Conservation (phyloP, 2,888 invertebrate genomes). For the Myathropa florea region DNA sequence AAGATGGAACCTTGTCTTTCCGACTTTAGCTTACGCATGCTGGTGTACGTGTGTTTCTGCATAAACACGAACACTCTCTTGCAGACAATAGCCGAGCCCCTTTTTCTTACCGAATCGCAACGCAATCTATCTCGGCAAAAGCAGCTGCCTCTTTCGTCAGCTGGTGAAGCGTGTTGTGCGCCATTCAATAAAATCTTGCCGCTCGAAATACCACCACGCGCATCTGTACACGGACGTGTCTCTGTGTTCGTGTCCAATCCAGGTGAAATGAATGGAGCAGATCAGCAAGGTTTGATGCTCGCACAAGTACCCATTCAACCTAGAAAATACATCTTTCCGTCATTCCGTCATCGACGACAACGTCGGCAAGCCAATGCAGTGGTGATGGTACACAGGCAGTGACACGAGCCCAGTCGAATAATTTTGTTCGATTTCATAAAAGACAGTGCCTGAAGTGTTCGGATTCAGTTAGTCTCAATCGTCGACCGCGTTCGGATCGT, state of each 20-base stretch:
- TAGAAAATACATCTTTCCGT: background rate
- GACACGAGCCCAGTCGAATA: background rate
- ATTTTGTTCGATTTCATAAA: conserved; percentile 39
- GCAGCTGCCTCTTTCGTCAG: conserved; percentile 4
- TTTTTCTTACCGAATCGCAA: conserved; percentile 13
- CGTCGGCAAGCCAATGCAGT: background rate
- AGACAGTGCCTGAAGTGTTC: conserved; percentile 5
- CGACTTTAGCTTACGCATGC: background rate
- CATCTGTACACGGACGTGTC: background rate
- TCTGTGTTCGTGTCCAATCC: background rate
- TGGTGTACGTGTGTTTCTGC: background rate
- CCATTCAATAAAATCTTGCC: background rate
- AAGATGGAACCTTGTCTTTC: background rate
- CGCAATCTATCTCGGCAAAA: background rate
- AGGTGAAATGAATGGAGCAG: background rate
- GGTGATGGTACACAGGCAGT: background rate
- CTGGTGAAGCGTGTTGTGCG: background rate
- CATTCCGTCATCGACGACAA: background rate
- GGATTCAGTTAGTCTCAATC: conserved; percentile 49
- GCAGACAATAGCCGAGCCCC: conserved; percentile 34
- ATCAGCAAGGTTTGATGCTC: background rate
- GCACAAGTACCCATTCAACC: background rate
- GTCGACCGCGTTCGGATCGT: conserved; percentile 26
- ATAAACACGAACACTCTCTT: background rate
- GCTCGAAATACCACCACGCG: background rate